phyloP scores from a whole-genome alignment of 2,113 vertebrate genomes.

The Nerophis lumbriciformis region DNA sequence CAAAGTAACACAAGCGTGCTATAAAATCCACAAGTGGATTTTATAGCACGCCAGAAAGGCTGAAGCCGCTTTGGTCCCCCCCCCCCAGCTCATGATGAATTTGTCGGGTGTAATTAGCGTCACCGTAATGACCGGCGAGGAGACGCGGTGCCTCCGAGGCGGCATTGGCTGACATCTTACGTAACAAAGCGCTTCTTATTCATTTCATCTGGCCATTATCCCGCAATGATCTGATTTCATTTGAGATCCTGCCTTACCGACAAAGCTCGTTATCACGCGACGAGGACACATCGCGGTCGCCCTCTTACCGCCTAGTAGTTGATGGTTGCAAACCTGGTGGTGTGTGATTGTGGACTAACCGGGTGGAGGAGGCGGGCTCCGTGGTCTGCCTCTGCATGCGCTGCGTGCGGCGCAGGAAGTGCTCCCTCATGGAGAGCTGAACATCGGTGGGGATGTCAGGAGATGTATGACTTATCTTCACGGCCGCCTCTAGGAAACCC shows the following conservation, averaged over 20 bases:
- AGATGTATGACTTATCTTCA: constrained; percentile 95
- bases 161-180: neutral
- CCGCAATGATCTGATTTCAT: neutral
- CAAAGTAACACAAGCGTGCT: too few relatives aligned
- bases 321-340: too few relatives aligned
- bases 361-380: constrained; percentile 85
- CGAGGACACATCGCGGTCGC: too few relatives aligned
- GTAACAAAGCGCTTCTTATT: constrained; percentile 1
- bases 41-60: constrained; percentile 1
- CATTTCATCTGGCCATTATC: constrained; percentile 3
- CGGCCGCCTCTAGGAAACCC: constrained; percentile 87
- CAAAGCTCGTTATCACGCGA: too few relatives aligned
- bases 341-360: constrained; percentile 61
- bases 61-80: neutral
- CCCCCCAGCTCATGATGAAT: constrained; percentile 20
- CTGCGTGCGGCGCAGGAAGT: constrained; percentile 79
- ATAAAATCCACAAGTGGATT: too few relatives aligned
- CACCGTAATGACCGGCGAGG: constrained; percentile 19
- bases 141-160: constrained; percentile 10
- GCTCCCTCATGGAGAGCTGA: constrained; percentile 91
- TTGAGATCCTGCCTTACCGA: too few relatives aligned
- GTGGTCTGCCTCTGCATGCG: constrained; percentile 88
- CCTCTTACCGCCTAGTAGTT: too few relatives aligned
- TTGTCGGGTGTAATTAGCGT: constrained; percentile 29
- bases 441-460: constrained; percentile 92